Evolutionary conservation across 2,113 vertebrate species (phyloP).

Genomic region (Etheostoma cragini): DNA sequence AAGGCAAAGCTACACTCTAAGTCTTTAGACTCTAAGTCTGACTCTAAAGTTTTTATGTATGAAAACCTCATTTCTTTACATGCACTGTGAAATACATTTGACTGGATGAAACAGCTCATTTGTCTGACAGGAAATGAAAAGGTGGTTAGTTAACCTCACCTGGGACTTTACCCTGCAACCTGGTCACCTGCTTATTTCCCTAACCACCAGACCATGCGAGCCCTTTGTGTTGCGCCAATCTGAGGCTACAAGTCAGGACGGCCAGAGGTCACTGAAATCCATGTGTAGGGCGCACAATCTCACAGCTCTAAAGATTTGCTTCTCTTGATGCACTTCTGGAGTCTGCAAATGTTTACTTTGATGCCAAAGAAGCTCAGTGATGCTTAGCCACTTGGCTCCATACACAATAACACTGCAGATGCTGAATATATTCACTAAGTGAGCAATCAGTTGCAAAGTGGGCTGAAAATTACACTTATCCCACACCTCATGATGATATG

Average conservation of each 20-base stretch:
- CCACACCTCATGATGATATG: slow-evolving; percentile 73
- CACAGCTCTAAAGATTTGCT: slow-evolving; percentile 37
- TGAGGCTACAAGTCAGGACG: slow-evolving; percentile 52
- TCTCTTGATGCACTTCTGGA: slow-evolving; percentile 38
- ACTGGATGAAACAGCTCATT: slow-evolving; percentile 60
- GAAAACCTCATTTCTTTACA: neutral
- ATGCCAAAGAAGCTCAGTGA: slow-evolving; percentile 58
- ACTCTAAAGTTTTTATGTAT: neutral
- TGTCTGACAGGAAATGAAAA: slow-evolving; percentile 72
- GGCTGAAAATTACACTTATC: slow-evolving; percentile 77
- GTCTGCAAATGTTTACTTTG: slow-evolving; percentile 71
- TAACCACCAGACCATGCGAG: slow-evolving; percentile 76
- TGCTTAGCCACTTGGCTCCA: slow-evolving; percentile 69
- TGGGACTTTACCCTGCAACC: slow-evolving; percentile 43
- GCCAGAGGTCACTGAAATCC: slow-evolving; percentile 65
- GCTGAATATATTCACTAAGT: slow-evolving; percentile 80
- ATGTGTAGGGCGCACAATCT: slow-evolving; percentile 19
- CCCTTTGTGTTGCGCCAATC: slow-evolving; percentile 42
- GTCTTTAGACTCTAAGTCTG: too few species aligned
- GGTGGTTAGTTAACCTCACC: slow-evolving; percentile 69
- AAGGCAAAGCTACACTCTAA: neutral
- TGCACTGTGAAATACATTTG: slow-evolving; percentile 29
- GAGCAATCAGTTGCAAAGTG: slow-evolving; percentile 82
- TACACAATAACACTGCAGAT: slow-evolving; percentile 76
- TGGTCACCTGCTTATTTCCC: slow-evolving; percentile 72